Conservation (phyloP, 2,888 invertebrate species). For the Nudaria mundana region DNA sequence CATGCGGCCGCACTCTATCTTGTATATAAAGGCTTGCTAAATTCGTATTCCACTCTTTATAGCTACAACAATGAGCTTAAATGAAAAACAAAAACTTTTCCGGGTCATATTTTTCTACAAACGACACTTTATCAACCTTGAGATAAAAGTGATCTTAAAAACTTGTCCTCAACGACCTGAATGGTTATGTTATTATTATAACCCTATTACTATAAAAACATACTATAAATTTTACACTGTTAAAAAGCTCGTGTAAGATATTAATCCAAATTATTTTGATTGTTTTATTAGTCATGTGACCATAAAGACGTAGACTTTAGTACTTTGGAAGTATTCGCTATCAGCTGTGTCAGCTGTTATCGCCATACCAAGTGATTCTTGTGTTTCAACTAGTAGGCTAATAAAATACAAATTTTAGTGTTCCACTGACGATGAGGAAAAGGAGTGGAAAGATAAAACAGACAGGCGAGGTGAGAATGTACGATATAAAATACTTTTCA, state of each 20-base stretch:
- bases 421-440: constrained; percentile 32
- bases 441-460: constrained; percentile 22
- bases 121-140: constrained; percentile 30
- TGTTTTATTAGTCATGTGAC: constrained; percentile 67
- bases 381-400: constrained; percentile 47
- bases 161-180: constrained; percentile 12
- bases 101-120: constrained; percentile 54
- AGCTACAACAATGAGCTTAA: constrained; percentile 59
- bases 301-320: constrained; percentile 60
- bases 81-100: constrained; percentile 63
- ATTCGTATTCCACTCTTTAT: constrained; percentile 37
- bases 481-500: constrained; percentile 1
- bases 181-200: constrained; percentile 18
- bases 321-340: constrained; percentile 36
- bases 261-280: constrained; percentile 56
- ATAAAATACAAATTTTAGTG: constrained; percentile 45
- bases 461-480: constrained; percentile 18
- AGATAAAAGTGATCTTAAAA: constrained; percentile 22
- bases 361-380: constrained; percentile 60
- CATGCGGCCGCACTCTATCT: constrained; percentile 56
- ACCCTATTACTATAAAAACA: constrained; percentile 16
- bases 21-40: constrained; percentile 48
- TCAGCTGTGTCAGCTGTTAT: constrained; percentile 38
- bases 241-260: constrained; percentile 35
- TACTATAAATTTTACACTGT: constrained; percentile 26